Base-by-base conservation (phyloP, 64 coral and sea anemone genomes). In the Trachythela sp. region DNA sequence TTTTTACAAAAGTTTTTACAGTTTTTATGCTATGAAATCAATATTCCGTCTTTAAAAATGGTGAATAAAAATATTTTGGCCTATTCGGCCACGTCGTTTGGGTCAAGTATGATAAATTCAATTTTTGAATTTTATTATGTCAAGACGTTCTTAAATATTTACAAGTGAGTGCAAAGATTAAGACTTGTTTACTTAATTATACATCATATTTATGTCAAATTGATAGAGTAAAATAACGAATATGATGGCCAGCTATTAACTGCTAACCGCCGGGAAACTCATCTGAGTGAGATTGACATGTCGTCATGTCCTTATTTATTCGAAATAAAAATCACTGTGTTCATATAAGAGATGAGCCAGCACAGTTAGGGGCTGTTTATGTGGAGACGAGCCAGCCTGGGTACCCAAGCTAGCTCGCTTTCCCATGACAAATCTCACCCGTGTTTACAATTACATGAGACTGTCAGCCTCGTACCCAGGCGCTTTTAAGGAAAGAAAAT, bases 61-160 rank as follows among this genome's bases (percentile, higher is more conserved):
- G 49, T 95, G 8, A 86, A 92, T 72, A 92, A 92, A 71, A 99
- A 95, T 93, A 91, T 91, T 8, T 83, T 99, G 22, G 84, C 93
- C 0, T 99, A 99, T 50, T 91, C 91, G 36, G 86, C 93, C 33
- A 95, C 96, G 15, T 91, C 96, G 0, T 36, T 99, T 41, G 96
- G 93, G 40, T 39, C 93, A 0, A 54, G 10, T 6, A 87, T 99
- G 93, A 94, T 99, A 89, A 94, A 99, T 86, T 99, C 96, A 17
- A 94, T 99, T n/a, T 99, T 99, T 84, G 87, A 86, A 37, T 99
- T 95, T 33, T 99, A 92, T 86, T 99, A 99, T 41, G 96, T 97
- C 7, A 94, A 94, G 32, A 99, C 92, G 52, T 99, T 99, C 39
- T 87, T 99, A 18, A 94, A 94, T 87, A 68, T 99, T 2, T 99